Base-by-base conservation (phyloP, 2,113 vertebrate species). In the Silurus meridionalis region DNA sequence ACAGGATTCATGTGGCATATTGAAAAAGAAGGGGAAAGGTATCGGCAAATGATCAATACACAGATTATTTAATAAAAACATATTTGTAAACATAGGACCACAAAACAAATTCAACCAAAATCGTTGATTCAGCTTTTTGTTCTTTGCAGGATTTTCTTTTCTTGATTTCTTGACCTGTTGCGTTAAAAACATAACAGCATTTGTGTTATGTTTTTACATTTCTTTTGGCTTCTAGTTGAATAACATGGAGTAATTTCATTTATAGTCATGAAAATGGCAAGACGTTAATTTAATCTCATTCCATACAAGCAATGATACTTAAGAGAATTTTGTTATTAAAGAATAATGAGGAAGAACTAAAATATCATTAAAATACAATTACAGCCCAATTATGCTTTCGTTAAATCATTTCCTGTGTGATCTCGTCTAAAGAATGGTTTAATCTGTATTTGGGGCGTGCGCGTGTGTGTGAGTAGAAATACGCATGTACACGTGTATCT, bases 231-330 rank as follows among this genome's bases (percentile, higher is more conserved):
- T 25, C 8, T 25, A 11, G 77, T 60, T 19, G 13, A 37, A 46
- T 66, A 71, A n/a, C 80, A 21, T 48, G 23, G 6, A 80, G 52
- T 8, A 19, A 58, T 82, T 78, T 37, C 28, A 46, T 81, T 50
- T 74, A 46, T 74, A n/a, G 75, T 88, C 80, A 66, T 66, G 77
- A 85, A 82, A 85, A 85, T 67, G 74, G 64, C 50, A 25, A 74
- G 6, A 82, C 52, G 23, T 64, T 67, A 61, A 85, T 88, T 82
- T 82, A 9, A 85, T 77, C 64, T 75, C n/a, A 25, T 78, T 15
- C 52, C 74, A 8, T 78, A 6, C 50, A 55, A 78, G 52, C 74
- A 57, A 78, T 57, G n/a, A 78, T 52, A 78, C 74, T 78, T 78
- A 53, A 8, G 52, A 78, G 74, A 55, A 13, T 55, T 78, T 57